phyloP scores from a whole-genome alignment of 2,888 invertebrate species.

The Scelioninae gen. 1 region DNA sequence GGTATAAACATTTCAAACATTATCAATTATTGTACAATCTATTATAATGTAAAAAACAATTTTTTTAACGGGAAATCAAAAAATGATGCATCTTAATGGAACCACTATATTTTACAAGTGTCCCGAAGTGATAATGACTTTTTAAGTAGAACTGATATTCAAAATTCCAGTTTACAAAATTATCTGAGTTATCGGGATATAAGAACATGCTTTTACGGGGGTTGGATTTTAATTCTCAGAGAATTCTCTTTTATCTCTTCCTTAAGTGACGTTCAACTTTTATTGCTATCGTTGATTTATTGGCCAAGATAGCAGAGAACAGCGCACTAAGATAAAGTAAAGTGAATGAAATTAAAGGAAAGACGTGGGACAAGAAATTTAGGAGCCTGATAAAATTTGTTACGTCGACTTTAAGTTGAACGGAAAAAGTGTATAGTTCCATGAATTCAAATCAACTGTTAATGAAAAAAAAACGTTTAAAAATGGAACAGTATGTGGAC shows the following conservation, averaged over 20 bases:
- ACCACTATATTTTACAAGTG: slow-evolving; percentile 11
- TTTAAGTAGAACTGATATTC: slow-evolving; percentile 50
- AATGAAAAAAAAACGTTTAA: too few species aligned
- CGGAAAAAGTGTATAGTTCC: slow-evolving; percentile 4
- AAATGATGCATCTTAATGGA: not conserved
- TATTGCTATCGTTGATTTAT: slow-evolving; percentile 67
- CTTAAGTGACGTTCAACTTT: slow-evolving; percentile 62
- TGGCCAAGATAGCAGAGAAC: slow-evolving; percentile 52
- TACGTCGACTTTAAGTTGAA: slow-evolving; percentile 10
- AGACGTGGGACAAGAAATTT: slow-evolving; percentile 57
- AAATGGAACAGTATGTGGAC: too few species aligned
- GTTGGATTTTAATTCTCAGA: slow-evolving; percentile 8
- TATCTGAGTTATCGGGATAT: slow-evolving; percentile 52
- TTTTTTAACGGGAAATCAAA: not conserved
- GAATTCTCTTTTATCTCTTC: slow-evolving; percentile 54
- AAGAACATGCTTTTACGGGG: slow-evolving; percentile 53
- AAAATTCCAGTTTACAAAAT: slow-evolving; percentile 24
- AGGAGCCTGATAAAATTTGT: slow-evolving; percentile 43
- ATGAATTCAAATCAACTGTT: not conserved
- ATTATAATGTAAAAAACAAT: not conserved
- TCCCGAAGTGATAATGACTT: slow-evolving; percentile 43
- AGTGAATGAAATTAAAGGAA: slow-evolving; percentile 67
- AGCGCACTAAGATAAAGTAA: slow-evolving; percentile 58
- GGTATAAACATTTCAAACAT: too few species aligned
- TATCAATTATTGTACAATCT: too few species aligned